A percentile compares a stretch with the other conserved stretches of the same genome.
Evolutionary conservation across 2,888 invertebrate genomes (phyloP).

Genomic region (Tigriopus californicus): DNA sequence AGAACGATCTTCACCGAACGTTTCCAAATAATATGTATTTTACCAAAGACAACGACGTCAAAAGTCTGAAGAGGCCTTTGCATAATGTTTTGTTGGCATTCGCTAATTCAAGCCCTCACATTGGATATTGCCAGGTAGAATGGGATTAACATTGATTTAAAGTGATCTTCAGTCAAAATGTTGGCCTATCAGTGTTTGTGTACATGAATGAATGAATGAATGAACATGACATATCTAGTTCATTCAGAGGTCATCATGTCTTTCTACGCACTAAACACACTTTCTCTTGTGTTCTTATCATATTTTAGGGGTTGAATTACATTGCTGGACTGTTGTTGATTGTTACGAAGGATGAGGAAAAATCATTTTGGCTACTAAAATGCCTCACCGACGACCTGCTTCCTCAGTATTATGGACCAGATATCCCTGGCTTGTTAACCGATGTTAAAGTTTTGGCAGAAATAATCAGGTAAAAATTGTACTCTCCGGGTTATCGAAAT

Average conservation of each 20-base stretch:
- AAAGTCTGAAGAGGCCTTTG: constrained; percentile 45
- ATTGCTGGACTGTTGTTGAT: constrained; percentile 67
- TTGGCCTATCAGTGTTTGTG: too few species aligned
- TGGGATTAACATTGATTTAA: too few species aligned
- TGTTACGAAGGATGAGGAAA: constrained; percentile 72
- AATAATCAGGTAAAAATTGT: constrained; percentile 40
- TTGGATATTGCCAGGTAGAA: constrained; percentile 67
- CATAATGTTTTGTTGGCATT: constrained; percentile 71
- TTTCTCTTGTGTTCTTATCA: too few species aligned
- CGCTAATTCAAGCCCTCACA: constrained; percentile 63
- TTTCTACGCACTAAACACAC: background rate
- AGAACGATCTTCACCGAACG: constrained; percentile 74
- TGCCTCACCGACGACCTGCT: constrained; percentile 66
- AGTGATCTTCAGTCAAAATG: too few species aligned
- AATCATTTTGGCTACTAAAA: constrained; percentile 79
- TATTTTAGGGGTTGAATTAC: constrained; percentile 62
- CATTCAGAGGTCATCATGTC: background rate
- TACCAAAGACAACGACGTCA: constrained; percentile 38
- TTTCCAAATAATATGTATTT: constrained; percentile 91
- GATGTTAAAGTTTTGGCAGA: constrained; percentile 78
- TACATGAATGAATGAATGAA: too few species aligned
- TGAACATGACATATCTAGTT: too few species aligned
- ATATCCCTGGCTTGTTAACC: constrained; percentile 69
- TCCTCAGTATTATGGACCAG: constrained; percentile 68
- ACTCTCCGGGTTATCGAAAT: background rate